Evolutionary conservation across 2,888 invertebrate genomes (phyloP), one percentile per base, ranked within the genome.

Genomic region (Bhutanitis thaidina): DNA sequence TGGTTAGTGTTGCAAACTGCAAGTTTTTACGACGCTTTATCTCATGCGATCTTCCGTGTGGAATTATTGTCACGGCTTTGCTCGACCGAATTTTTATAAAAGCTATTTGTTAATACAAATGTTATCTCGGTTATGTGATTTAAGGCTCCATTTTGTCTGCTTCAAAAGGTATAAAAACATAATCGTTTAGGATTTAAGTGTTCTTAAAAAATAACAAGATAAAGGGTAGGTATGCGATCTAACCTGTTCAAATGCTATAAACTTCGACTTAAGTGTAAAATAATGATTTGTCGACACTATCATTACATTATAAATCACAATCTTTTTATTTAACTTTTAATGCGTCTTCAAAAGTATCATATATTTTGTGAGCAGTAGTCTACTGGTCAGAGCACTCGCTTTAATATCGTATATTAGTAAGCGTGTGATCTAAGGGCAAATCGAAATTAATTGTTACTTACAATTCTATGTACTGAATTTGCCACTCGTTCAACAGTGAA

Each of bases 1-100:
- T 78, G 68, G 65, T 73, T 69, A 74, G 77, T 74, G 77, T 81
- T 70, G 79, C 74, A 78, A 80, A 77, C 75, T 76, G 56, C 45
- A 43, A 55, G 61, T 65, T 45, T 43, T 64, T 69, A 64, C 66
- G 65, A 48, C 15, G 44, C 56, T 38, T 59, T 55, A 64, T 64
- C 63, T 60, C 47, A 29, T 46, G 46, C 47, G 53, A 56, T 49
- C 52, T 47, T 30, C 32, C 40, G 43, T 29, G 52, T 47, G 56
- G 60, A 55, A 55, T 59, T 68, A 69, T 52, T 37, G 67, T 72
- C 60, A 61, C 47, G 59, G 59, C 71, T 78, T 75, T 72, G 74
- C 72, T 53, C 61, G 58, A 59, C 71, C 74, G 75, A 64, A 54
- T 55, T 57, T 27, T 56, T 57, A 58, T 53, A 43, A 50, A 58